These are phyloP conservation scores for Acanthurus lineatus DNA, from an alignment of 2,797 vertebrate genomes.

Conservation along the genomic window DNA sequence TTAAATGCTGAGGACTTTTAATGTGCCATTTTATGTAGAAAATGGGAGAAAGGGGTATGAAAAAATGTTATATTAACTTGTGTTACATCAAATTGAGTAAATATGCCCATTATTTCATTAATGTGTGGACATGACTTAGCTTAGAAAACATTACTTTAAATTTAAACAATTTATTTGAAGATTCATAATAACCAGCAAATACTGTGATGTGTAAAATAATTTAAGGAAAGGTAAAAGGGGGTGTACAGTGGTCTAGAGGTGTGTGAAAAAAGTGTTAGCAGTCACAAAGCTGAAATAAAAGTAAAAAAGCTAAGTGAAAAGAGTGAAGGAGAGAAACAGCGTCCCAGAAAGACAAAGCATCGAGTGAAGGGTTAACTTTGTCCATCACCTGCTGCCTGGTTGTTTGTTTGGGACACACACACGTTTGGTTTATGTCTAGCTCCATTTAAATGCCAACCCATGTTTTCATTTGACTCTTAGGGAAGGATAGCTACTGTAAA, in stretches of 20 bases:
- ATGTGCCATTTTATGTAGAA: not conserved
- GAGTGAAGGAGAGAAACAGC: too few species aligned
- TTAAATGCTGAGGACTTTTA: not conserved
- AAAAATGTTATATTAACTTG: not conserved
- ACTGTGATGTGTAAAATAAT: not conserved
- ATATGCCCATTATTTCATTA: not conserved
- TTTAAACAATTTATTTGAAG: not conserved
- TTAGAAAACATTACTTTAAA: not conserved
- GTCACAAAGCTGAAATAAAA: not conserved
- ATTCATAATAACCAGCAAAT: not conserved
- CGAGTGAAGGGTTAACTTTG: constrained; percentile 28
- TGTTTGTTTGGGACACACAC: constrained; percentile 76
- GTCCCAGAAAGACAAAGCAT: not conserved
- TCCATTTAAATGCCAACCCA: constrained; percentile 68
- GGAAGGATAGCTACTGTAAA: constrained; percentile 58
- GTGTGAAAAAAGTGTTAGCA: not conserved
- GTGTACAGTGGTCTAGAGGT: rapidly evolving
- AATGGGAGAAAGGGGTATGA: not conserved
- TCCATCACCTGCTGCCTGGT: constrained; percentile 25
- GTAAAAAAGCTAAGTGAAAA: not conserved
- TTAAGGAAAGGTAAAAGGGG: not conserved
- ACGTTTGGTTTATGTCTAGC: constrained; percentile 62
- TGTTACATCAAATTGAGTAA: too few species aligned
- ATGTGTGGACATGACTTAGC: not conserved
- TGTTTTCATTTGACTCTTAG: constrained; percentile 61